Conservation (phyloP, 1,140 invertebrate genomes). For the Mercenaria mercenaria region DNA sequence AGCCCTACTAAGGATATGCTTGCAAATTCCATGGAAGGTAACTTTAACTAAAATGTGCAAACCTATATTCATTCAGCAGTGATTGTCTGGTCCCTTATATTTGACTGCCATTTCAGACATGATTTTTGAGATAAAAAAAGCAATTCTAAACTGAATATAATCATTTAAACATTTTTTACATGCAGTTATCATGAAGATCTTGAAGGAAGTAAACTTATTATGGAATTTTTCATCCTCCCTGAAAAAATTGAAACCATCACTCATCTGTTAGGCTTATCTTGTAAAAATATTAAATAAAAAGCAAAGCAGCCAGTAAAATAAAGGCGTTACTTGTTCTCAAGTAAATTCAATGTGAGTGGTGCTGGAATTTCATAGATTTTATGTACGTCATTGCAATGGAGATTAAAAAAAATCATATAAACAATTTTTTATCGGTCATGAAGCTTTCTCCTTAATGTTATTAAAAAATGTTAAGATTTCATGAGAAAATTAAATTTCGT, state of each 20-base stretch:
- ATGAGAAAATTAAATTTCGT: not conserved
- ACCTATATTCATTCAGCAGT: too few species aligned
- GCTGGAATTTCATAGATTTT: not conserved
- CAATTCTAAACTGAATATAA: too few species aligned
- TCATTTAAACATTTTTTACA: too few species aligned
- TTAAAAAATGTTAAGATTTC: not conserved
- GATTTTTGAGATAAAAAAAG: too few species aligned
- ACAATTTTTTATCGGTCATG: not conserved
- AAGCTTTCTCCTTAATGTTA: not conserved
- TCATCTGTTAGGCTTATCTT: conserved; percentile 2
- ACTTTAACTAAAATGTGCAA: too few species aligned
- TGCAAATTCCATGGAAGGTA: too few species aligned
- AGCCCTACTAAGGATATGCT: too few species aligned
- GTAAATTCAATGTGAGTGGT: not conserved
- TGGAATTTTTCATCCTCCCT: not conserved
- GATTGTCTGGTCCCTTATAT: too few species aligned
- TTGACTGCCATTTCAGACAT: too few species aligned
- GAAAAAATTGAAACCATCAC: not conserved
- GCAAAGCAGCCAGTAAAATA: not conserved
- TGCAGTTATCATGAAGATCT: too few species aligned
- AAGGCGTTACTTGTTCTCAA: not conserved
- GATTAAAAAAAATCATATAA: not conserved
- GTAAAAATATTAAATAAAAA: not conserved
- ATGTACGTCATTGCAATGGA: not conserved
- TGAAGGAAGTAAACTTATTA: too few species aligned